Conservation (phyloP, 2,113 vertebrate genomes). For the Sclerurus mexicanus region DNA sequence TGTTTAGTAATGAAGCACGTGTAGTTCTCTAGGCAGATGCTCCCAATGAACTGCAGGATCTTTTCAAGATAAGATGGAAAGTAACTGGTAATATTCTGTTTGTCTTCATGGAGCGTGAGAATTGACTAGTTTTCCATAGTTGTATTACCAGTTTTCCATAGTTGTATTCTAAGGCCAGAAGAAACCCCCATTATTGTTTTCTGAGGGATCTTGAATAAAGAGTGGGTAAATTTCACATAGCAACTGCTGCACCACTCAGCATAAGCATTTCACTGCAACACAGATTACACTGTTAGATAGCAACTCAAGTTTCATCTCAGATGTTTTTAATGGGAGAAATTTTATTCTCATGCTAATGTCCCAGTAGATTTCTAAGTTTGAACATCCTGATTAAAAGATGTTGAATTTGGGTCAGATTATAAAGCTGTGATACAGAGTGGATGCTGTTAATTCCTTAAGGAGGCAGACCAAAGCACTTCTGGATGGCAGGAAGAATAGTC, state of each 20-base stretch:
- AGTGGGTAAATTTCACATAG: neutral
- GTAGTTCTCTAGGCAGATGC: neutral
- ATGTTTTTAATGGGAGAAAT: neutral
- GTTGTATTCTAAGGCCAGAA: neutral
- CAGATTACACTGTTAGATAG: neutral
- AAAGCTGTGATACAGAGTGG: neutral
- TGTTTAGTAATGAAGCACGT: fast-evolving
- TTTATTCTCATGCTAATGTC: neutral
- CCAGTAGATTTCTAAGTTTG: neutral
- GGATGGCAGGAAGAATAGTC: neutral
- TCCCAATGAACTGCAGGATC: neutral
- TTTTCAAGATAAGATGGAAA: neutral
- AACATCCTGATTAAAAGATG: neutral
- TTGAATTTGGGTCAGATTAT: neutral
- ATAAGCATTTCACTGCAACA: neutral
- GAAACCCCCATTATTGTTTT: fast-evolving
- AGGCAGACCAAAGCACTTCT: neutral
- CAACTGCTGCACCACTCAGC: neutral
- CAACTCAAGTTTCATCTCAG: neutral
- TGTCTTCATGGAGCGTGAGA: neutral
- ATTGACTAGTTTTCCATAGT: neutral
- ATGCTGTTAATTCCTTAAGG: neutral
- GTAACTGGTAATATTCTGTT: neutral
- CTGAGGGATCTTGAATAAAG: neutral
- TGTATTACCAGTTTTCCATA: neutral